Evolutionary conservation across 1,140 invertebrate genomes (phyloP).

Genomic region (Rhysida immarginata): DNA sequence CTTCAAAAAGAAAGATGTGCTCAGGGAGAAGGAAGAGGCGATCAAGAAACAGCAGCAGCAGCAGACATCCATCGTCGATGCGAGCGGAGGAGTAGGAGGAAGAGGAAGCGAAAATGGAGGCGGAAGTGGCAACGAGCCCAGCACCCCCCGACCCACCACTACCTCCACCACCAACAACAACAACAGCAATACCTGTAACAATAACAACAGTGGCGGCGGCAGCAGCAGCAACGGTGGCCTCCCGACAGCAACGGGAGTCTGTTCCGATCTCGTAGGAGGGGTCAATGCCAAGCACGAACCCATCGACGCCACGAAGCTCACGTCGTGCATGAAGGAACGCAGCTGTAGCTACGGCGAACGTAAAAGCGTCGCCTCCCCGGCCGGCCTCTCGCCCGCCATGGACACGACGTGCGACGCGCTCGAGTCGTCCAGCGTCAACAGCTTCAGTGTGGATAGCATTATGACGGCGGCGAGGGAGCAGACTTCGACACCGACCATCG

Average conservation of each 20-base stretch:
- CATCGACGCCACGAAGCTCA: slow-evolving; percentile 17
- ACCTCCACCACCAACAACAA: slow-evolving; percentile 10
- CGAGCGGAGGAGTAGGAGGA: background rate
- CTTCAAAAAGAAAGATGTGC: slow-evolving; percentile 91
- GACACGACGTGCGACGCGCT: slow-evolving; percentile 11
- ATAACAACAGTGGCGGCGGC: no score
- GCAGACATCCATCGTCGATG: slow-evolving; percentile 14
- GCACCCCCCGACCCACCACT: background rate
- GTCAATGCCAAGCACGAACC: slow-evolving; percentile 17
- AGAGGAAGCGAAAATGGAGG: slow-evolving; percentile 3
- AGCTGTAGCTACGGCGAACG: background rate
- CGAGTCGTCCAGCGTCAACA: slow-evolving; percentile 14
- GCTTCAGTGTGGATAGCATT: slow-evolving; percentile 20
- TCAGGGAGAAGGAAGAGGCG: slow-evolving; percentile 69
- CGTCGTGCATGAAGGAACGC: slow-evolving; percentile 16
- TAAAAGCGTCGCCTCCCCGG: slow-evolving; percentile 7
- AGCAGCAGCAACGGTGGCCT: slow-evolving; percentile 23
- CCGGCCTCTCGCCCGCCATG: slow-evolving; percentile 10
- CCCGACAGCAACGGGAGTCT: slow-evolving; percentile 12
- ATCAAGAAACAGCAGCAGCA: slow-evolving; percentile 53
- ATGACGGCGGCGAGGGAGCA: slow-evolving; percentile 16
- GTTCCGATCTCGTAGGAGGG: background rate
- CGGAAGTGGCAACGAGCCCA: background rate
- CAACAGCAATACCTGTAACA: slow-evolving; percentile 5
- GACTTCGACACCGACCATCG: slow-evolving; percentile 3